Conservation (phyloP, 2,888 invertebrate genomes). For the Ormyrus nitidulus region DNA sequence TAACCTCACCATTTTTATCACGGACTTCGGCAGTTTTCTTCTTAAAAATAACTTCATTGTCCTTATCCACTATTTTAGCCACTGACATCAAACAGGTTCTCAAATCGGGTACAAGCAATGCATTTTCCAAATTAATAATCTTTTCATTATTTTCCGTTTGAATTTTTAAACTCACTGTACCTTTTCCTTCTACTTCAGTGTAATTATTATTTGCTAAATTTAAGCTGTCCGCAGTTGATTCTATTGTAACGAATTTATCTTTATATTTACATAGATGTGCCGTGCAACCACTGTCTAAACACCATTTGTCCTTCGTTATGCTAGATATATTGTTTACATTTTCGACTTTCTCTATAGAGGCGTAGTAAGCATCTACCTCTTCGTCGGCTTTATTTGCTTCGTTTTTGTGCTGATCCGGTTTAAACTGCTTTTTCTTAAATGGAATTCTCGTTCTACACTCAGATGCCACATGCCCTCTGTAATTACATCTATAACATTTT, state of each 20-base stretch:
- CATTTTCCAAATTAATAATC: too few relatives aligned
- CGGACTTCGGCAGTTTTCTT: background rate
- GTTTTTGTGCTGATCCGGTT: background rate
- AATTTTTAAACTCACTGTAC: too few relatives aligned
- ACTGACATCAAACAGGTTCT: conserved; percentile 21
- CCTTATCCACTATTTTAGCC: conserved; percentile 12
- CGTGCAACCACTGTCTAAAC: too few relatives aligned
- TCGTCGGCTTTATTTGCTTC: background rate
- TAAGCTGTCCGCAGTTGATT: too few relatives aligned
- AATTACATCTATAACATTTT: background rate
- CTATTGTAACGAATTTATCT: too few relatives aligned
- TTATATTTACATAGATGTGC: too few relatives aligned
- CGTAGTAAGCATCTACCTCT: too few relatives aligned
- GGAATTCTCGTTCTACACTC: background rate
- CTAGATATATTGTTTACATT: background rate
- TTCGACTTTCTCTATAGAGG: too few relatives aligned
- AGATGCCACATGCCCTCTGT: too few relatives aligned
- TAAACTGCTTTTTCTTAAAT: background rate
- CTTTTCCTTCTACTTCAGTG: too few relatives aligned
- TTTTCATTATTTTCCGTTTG: too few relatives aligned
- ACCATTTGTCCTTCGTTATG: background rate
- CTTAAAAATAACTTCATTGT: conserved; percentile 6
- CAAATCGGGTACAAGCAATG: conserved; percentile 12
- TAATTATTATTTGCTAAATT: too few relatives aligned
- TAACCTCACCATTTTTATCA: conserved; percentile 1